phyloP scores from a whole-genome alignment of 2,797 vertebrate species.

The Microtus agrestis region DNA sequence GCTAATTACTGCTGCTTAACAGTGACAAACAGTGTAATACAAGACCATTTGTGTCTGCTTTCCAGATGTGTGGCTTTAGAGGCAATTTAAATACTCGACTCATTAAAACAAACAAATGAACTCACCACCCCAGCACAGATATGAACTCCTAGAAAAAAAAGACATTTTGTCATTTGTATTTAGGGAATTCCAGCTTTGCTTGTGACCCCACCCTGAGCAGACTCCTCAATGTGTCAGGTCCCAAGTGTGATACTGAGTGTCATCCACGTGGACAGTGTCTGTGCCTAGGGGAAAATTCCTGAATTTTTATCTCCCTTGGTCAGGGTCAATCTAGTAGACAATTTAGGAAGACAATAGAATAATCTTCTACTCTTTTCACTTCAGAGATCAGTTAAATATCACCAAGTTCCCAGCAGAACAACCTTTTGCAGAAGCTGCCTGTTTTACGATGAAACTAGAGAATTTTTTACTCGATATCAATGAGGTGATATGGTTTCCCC shows the following conservation, averaged over 20 bases:
- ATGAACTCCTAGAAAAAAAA: neutral
- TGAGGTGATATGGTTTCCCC: accelerated
- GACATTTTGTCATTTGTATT: neutral
- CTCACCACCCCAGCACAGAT: too few species aligned
- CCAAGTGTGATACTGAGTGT: neutral
- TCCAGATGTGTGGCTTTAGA: conserved; percentile 30
- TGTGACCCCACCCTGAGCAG: neutral
- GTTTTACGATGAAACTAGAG: neutral
- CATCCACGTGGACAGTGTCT: neutral
- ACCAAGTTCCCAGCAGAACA: neutral
- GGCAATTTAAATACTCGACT: conserved; percentile 42
- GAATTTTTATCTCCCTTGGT: neutral
- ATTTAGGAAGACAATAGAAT: neutral
- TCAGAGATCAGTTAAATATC: neutral
- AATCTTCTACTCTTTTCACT: neutral
- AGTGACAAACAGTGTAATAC: neutral
- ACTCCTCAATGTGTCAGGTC: neutral
- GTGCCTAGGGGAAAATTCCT: neutral
- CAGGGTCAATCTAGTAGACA: neutral
- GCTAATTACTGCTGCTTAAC: conserved; percentile 14
- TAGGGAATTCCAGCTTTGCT: neutral
- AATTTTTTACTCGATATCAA: neutral
- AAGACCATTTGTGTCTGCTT: neutral
- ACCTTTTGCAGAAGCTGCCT: neutral
- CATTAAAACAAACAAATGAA: neutral